Conservation (phyloP, 1,140 invertebrate species). For the Sesamia nonagrioides region DNA sequence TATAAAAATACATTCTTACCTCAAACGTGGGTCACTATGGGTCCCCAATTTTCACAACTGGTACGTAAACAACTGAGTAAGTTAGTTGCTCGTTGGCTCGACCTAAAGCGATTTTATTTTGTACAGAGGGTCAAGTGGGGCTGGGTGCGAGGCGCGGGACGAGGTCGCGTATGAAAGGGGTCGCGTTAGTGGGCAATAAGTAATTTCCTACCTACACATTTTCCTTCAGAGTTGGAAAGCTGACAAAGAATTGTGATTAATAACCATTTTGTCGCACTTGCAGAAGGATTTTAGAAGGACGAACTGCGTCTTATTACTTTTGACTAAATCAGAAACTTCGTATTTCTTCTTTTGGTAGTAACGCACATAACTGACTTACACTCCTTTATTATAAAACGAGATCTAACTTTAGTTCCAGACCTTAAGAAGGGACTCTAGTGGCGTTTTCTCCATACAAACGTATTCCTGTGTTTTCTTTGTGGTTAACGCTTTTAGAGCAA, state of each 20-base stretch:
- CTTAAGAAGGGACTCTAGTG: too few relatives aligned
- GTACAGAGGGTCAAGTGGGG: constrained; percentile 52
- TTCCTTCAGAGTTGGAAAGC: constrained; percentile 45
- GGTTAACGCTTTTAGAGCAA: too few relatives aligned
- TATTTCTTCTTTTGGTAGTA: not conserved
- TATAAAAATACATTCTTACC: constrained; percentile 1
- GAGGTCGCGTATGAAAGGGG: constrained; percentile 52
- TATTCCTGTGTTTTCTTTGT: too few relatives aligned
- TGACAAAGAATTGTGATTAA: constrained; percentile 53
- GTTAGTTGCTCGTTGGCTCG: constrained; percentile 42
- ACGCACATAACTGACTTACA: too few relatives aligned
- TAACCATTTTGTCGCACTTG: constrained; percentile 52
- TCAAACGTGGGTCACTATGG: not conserved
- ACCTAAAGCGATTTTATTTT: constrained; percentile 55
- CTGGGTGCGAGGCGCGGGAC: not conserved
- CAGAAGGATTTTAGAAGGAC: not conserved
- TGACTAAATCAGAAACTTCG: not conserved
- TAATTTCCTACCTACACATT: constrained; percentile 53
- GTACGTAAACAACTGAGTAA: constrained; percentile 28
- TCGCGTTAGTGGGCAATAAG: constrained; percentile 53
- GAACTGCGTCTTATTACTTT: not conserved
- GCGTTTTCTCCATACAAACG: too few relatives aligned
- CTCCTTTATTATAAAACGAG: too few relatives aligned
- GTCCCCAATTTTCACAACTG: constrained; percentile 30
- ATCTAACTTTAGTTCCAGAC: too few relatives aligned